These are phyloP conservation scores for Paramormyrops hopkinsi DNA, from an alignment of 2,797 vertebrate species.

Conservation along the genomic window DNA sequence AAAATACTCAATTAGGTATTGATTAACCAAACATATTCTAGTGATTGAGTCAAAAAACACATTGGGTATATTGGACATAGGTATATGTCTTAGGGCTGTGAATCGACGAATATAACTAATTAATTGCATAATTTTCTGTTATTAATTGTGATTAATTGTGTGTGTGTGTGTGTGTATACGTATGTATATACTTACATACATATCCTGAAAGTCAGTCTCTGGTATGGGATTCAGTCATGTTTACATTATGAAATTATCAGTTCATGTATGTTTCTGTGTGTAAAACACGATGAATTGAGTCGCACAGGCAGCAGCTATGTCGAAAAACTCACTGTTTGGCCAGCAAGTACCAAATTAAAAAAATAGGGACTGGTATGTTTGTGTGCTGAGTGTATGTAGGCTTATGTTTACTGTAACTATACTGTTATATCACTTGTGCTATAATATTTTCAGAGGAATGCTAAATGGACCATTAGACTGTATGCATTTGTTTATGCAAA, in stretches of 20 bases:
- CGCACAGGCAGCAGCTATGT: not conserved
- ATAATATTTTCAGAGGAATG: not conserved
- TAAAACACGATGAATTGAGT: not conserved
- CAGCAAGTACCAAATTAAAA: not conserved
- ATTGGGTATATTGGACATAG: not conserved
- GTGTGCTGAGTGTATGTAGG: not conserved
- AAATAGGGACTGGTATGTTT: not conserved
- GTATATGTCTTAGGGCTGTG: not conserved
- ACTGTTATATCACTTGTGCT: not conserved
- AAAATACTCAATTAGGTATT: not conserved
- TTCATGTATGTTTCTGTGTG: not conserved
- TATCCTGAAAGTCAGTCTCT: not conserved
- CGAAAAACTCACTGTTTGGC: not conserved
- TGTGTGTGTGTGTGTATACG: not conserved
- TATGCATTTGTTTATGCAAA: constrained; percentile 5
- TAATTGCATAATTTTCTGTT: not conserved
- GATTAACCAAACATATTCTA: not conserved
- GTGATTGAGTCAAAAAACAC: not conserved
- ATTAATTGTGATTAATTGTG: not conserved
- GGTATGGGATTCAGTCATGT: not conserved
- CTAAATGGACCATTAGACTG: constrained; percentile 8
- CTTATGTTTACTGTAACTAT: not conserved
- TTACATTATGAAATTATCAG: not conserved
- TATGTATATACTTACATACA: not conserved
- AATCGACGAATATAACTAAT: not conserved